Base-by-base conservation (phyloP, 2,797 vertebrate species). In the Acipenser transmontanus region DNA sequence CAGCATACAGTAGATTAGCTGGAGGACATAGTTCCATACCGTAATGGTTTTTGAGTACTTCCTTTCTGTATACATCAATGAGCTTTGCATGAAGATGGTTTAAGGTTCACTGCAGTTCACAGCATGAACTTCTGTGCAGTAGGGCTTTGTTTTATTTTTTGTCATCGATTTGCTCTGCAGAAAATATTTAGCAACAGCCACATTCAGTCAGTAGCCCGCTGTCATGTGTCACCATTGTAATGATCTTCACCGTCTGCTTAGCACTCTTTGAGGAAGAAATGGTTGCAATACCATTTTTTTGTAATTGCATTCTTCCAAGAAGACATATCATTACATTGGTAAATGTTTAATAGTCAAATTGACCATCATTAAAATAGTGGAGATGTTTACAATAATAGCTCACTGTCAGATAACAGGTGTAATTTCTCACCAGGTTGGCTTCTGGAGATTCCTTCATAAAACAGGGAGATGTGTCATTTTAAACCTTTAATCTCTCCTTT, bases 191-290 rank as follows among this genome's bases (percentile, higher is more conserved):
- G 34, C 34, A 34, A 61, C 59, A 72, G 61, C 56, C 59, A 49
- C 54, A 50, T 66, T 66, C 57, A 9, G 56, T 50, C 56, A 47
- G 61, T 62, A 62, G 66, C 69, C 70, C 62, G 61, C 70, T 71
- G 65, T 73, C 75, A 77, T 73, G 72, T 68, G 70, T 72, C 49
- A 63, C 73, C 74, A 77, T 77, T 73, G 73, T 67, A 70, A 59
- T 67, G 65, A 66, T 52, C 74, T 62, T 72, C 68, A 73, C 65
- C 63, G 65, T 70, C 73, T 49, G 20, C 66, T 59, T 66, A 10
- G 62, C 61, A 20, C 64, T 67, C 52, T 9, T 50, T 47, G 47
- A 51, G 20, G n/a, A 10, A n/a, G 51, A 57, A 12, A 47, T 8
- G 51, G 60, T 52, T 63, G 14, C 54, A 66, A 50, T 59, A 51